phyloP scores from a whole-genome alignment of 2,797 vertebrate genomes.

The Argentina silus region DNA sequence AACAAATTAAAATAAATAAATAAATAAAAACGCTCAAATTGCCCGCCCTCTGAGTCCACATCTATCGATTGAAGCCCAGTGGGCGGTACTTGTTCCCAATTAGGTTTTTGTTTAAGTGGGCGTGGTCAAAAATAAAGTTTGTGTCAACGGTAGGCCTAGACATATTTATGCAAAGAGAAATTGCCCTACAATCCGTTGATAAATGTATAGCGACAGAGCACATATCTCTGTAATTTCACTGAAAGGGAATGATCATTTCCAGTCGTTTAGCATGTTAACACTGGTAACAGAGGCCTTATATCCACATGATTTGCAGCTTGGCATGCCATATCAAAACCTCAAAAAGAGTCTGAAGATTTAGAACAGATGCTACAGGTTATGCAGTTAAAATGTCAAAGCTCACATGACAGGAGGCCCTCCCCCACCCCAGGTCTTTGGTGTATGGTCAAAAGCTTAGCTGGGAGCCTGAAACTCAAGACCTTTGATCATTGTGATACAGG shows the following conservation, averaged over 20 bases:
- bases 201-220: background rate
- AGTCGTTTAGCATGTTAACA: conserved; percentile 34
- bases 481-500: background rate
- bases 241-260: conserved; percentile 40
- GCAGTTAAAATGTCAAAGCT: conserved; percentile 33
- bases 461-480: background rate
- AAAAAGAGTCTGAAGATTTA: conserved; percentile 44
- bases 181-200: no score
- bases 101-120: no score
- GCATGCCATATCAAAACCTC: conserved; percentile 30
- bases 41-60: no score
- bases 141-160: no score
- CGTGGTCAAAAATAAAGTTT: no score
- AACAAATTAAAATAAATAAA: no score
- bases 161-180: no score
- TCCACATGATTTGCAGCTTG: conserved; percentile 57
- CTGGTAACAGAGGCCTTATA: background rate
- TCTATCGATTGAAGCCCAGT: no score
- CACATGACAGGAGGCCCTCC: conserved; percentile 28
- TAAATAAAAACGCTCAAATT: no score
- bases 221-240: background rate
- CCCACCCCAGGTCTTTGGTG: background rate
- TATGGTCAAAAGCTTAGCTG: background rate
- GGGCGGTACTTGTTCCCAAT: no score
- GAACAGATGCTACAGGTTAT: conserved; percentile 65